phyloP scores from a whole-genome alignment of 1,140 invertebrate genomes.

The Homalodisca vitripennis region DNA sequence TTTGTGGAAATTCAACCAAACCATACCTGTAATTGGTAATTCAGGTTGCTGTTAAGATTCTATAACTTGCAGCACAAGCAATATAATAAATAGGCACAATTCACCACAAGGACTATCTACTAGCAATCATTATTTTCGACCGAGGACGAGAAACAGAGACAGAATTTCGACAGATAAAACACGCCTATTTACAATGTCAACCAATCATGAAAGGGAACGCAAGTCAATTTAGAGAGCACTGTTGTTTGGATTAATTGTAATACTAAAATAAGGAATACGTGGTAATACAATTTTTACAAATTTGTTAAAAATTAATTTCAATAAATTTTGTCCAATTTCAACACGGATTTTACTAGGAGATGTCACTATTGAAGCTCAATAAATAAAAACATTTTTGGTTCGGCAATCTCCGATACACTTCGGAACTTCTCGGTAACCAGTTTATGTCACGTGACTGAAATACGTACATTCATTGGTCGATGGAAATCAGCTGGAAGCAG shows the following conservation, averaged over 20 bases:
- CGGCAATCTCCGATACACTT: slow-evolving; percentile 18
- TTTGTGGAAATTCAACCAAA: no score
- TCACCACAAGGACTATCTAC: neutral
- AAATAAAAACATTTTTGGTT: neutral
- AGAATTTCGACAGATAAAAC: slow-evolving; percentile 7
- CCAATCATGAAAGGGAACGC: neutral
- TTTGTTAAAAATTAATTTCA: no score
- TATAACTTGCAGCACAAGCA: no score
- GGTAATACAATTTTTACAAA: no score
- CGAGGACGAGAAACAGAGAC: neutral
- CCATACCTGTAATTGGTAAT: no score
- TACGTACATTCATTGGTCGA: neutral
- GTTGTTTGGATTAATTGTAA: no score
- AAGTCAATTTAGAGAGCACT: neutral
- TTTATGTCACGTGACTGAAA: slow-evolving; percentile 25
- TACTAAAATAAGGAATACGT: no score
- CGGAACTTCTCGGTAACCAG: neutral
- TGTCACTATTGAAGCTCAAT: neutral
- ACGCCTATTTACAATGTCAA: slow-evolving; percentile 13
- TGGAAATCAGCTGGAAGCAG: slow-evolving; percentile 24
- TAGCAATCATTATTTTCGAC: neutral
- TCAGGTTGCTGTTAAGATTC: no score
- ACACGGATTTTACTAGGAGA: no score
- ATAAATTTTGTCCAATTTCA: no score
- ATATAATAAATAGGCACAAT: no score